Conservation (phyloP, 2,113 vertebrate species). For the Stercorarius parasiticus region DNA sequence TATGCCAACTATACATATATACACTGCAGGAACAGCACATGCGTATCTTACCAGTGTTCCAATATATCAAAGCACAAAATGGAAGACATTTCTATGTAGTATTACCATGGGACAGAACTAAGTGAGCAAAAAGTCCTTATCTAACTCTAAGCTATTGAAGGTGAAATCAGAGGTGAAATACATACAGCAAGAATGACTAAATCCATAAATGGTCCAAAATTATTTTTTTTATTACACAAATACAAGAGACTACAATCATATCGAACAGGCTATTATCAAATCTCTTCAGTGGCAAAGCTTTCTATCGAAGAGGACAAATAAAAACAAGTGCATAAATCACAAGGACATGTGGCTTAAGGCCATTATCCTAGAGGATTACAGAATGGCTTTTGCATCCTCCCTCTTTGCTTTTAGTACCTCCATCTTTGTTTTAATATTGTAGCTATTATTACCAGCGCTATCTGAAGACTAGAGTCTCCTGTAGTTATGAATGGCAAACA, state of each 20-base stretch:
- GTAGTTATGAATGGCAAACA: slow-evolving; percentile 40
- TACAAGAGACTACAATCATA: slow-evolving; percentile 41
- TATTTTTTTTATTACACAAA: slow-evolving; percentile 22
- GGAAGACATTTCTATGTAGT: neutral
- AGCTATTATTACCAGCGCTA: slow-evolving; percentile 35
- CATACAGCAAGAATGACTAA: slow-evolving; percentile 4
- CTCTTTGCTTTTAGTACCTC: neutral
- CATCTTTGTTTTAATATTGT: slow-evolving; percentile 39
- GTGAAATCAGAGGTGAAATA: neutral
- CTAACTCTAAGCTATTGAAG: neutral
- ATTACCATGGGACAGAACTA: neutral
- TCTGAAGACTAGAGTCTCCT: neutral
- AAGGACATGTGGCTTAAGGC: slow-evolving; percentile 3
- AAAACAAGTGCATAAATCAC: slow-evolving; percentile 66
- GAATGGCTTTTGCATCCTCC: neutral
- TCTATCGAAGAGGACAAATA: slow-evolving; percentile 57
- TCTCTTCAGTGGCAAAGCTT: slow-evolving; percentile 56
- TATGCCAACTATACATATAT: neutral
- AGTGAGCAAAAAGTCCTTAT: neutral
- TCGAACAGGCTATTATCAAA: slow-evolving; percentile 64
- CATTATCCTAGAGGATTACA: slow-evolving; percentile 49
- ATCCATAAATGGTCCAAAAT: neutral
- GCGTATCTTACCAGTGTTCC: neutral
- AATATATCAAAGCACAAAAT: neutral
- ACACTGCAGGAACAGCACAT: neutral